Evolutionary conservation across 2,888 invertebrate species (phyloP).

Genomic region (Netelia fuscicornis): DNA sequence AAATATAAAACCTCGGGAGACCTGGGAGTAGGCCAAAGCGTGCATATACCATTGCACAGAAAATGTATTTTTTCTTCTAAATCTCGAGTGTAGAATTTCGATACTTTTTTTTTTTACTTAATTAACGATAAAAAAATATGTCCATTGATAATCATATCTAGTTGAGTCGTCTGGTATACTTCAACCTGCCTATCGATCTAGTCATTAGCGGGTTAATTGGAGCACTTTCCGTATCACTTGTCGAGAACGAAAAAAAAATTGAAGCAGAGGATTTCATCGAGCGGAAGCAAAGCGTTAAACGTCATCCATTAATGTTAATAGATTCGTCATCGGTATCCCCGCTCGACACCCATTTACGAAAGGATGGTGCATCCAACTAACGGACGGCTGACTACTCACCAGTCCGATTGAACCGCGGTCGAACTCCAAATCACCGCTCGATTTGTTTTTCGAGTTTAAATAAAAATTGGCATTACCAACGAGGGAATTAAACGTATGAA

Average conservation of each 20-base stretch:
- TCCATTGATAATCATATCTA: background rate
- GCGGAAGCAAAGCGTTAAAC: conserved; percentile 50
- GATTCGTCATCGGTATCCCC: conserved; percentile 72
- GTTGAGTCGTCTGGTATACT: conserved; percentile 9
- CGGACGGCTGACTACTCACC: conserved; percentile 6
- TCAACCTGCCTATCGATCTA: background rate
- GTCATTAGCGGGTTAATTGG: conserved; percentile 44
- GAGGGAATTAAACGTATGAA: conserved; percentile 45
- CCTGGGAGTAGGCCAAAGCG: too few species aligned
- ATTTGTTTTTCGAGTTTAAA: background rate
- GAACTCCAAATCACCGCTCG: background rate
- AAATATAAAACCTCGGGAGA: too few species aligned
- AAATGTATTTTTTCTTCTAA: too few species aligned
- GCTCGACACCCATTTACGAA: conserved; percentile 54
- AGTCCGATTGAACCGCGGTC: background rate
- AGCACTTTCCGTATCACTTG: conserved; percentile 14
- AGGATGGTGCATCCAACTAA: conserved; percentile 38
- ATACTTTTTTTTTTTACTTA: conserved; percentile 18
- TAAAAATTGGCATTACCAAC: conserved; percentile 30
- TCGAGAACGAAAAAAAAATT: conserved; percentile 14
- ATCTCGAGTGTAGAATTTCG: background rate
- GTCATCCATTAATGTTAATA: conserved; percentile 74
- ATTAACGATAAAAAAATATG: too few species aligned
- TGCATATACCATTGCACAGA: too few species aligned
- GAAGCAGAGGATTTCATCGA: conserved; percentile 18